Evolutionary conservation across 2,888 invertebrate genomes (phyloP).

Genomic region (Lithophane semibrunnea): DNA sequence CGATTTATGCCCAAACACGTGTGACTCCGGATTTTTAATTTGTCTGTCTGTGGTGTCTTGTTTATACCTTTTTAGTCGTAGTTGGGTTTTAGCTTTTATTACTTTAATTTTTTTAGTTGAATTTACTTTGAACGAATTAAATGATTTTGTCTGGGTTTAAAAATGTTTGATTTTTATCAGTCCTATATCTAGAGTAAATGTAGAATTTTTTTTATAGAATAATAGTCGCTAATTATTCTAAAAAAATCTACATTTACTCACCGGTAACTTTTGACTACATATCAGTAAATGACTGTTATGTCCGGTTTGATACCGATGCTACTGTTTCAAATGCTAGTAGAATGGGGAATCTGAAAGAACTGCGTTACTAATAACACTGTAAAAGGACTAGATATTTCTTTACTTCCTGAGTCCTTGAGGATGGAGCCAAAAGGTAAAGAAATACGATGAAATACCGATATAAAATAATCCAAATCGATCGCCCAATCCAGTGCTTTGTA

Average conservation of each 20-base stretch:
- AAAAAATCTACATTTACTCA: background rate
- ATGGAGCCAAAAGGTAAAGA: background rate
- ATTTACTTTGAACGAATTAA: slow-evolving; percentile 16
- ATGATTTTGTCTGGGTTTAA: slow-evolving; percentile 24
- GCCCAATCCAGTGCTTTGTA: background rate
- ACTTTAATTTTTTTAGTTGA: too few species aligned
- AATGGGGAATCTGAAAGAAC: background rate
- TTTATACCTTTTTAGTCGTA: too few species aligned
- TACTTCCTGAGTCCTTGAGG: background rate
- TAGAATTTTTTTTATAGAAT: too few species aligned
- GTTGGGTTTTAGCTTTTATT: too few species aligned
- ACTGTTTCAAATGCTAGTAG: background rate
- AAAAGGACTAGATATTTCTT: background rate
- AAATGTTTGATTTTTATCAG: slow-evolving; percentile 16
- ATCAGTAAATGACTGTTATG: background rate
- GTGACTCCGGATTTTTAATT: too few species aligned
- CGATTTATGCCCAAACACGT: too few species aligned
- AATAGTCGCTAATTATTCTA: background rate
- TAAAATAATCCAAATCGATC: background rate
- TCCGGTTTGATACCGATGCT: background rate
- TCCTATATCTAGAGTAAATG: too few species aligned
- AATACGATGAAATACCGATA: background rate
- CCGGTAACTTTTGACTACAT: background rate
- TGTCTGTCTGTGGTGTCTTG: too few species aligned
- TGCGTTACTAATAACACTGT: background rate